A percentile compares a stretch with the other conserved stretches of the same genome.
Evolutionary conservation across 64 coral and sea anemone genomes (phyloP).

Genomic region (Acropora yongei): DNA sequence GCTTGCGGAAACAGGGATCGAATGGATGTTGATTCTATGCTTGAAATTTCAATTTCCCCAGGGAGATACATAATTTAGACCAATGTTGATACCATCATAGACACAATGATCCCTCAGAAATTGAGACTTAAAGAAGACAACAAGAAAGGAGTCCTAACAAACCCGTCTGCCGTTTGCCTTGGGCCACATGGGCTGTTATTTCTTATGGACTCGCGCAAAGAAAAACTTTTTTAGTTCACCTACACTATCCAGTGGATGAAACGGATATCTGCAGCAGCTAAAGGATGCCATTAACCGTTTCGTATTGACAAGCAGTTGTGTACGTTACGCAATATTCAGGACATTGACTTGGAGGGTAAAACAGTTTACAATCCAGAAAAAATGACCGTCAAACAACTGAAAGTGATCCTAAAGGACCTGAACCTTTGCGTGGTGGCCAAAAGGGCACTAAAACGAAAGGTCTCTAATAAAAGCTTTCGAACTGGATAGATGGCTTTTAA

Average conservation of each 20-base stretch:
- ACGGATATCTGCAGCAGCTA: slow-evolving; percentile 23
- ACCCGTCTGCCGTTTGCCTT: slow-evolving; percentile 26
- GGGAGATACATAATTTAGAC: no score
- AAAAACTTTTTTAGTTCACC: slow-evolving; percentile 41
- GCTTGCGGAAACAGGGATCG: not conserved
- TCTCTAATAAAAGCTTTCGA: no score
- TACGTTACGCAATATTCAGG: slow-evolving; percentile 36
- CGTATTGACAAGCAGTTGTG: slow-evolving; percentile 17
- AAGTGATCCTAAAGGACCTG: no score
- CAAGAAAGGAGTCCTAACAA: not conserved
- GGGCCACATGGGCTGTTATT: slow-evolving; percentile 46
- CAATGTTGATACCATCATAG: no score
- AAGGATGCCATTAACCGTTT: slow-evolving; percentile 2
- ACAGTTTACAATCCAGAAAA: slow-evolving; percentile 39
- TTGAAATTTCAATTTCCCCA: no score
- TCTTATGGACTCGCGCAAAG: slow-evolving; percentile 25
- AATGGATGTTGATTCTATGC: no score
- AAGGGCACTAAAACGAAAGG: no score
- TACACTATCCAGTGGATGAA: slow-evolving; percentile 58
- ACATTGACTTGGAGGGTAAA: slow-evolving; percentile 38
- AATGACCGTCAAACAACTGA: not conserved
- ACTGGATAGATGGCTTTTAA: no score
- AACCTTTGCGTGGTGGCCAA: no score
- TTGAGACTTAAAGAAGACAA: slow-evolving; percentile 6
- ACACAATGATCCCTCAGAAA: no score